Percentiles rank a stretch among this genome's conserved stretches.
Evolutionary conservation across 2,888 invertebrate genomes (phyloP).

Genomic region (Drosophila neutralis): DNA sequence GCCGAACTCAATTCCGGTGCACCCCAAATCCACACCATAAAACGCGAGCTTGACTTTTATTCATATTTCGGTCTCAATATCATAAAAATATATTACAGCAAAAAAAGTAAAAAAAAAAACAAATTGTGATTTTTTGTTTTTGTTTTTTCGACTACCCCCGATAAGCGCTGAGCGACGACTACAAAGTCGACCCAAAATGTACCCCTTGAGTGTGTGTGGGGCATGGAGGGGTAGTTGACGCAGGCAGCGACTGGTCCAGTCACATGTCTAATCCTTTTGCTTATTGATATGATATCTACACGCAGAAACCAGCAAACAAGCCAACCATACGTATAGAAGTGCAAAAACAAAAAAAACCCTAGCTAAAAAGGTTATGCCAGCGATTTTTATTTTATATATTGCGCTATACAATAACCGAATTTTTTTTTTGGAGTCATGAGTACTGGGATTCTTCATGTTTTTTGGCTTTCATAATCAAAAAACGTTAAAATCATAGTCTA

Average conservation of each 20-base stretch:
- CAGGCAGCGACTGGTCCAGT: slow-evolving; percentile 57
- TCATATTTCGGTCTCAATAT: slow-evolving; percentile 66
- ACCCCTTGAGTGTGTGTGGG: slow-evolving; percentile 35
- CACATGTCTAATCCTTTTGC: slow-evolving; percentile 82
- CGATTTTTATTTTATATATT: slow-evolving; percentile 74
- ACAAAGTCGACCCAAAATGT: slow-evolving; percentile 62
- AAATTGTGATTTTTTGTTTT: slow-evolving; percentile 27
- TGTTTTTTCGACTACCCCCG: slow-evolving; percentile 43
- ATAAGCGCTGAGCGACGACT: slow-evolving; percentile 61
- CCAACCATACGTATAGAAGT: slow-evolving; percentile 22
- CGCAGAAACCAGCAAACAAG: slow-evolving; percentile 50
- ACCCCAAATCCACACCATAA: slow-evolving; percentile 5
- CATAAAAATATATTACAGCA: slow-evolving; percentile 51
- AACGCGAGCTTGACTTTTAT: slow-evolving; percentile 70
- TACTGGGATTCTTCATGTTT: slow-evolving; percentile 41
- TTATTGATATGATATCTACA: slow-evolving; percentile 81
- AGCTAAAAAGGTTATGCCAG: slow-evolving; percentile 64
- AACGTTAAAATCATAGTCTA: slow-evolving; percentile 85
- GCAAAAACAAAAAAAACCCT: slow-evolving; percentile 2
- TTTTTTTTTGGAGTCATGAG: background rate
- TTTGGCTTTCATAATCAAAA: slow-evolving; percentile 82
- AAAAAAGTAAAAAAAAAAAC: slow-evolving; percentile 21
- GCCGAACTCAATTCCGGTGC: slow-evolving; percentile 58
- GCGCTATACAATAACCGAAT: slow-evolving; percentile 58
- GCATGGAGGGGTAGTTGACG: slow-evolving; percentile 2